Evolutionary conservation across 2,797 vertebrate species (phyloP), one percentile per base, ranked within the genome.

Genomic region (Aselliscus stoliczkanus): DNA sequence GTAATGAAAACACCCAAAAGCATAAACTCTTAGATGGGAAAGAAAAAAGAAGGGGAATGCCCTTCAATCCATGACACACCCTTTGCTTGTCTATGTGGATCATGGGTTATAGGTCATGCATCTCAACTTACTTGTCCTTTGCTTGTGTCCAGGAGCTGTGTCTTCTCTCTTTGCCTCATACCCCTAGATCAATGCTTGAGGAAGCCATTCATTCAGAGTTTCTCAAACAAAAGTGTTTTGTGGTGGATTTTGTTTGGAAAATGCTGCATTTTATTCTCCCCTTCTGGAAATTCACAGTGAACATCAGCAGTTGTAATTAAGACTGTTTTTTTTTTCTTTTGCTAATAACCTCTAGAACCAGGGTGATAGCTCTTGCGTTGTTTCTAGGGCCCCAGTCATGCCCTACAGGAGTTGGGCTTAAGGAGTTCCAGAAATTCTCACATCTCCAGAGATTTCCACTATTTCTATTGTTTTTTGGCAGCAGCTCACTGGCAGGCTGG

Each of bases 91-190:
- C 39, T 72, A 6, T 29, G 13, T 4, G 37, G 15, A 27, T 81
- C 54, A 0, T 4, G 37, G 15, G n/a, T 76, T n/a, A n/a, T n/a
- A n/a, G n/a, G n/a, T n/a, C 54, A 0, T 1, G 7, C 6, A 4
- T 70, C 37, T 13, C 0, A 0, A 17, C 31, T 60, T 21, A 23
- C 10, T 50, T 44, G 14, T 23, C 31, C 29, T 3, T 10, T n/a
- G 20, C 65, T 44, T 50, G n/a, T 6, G 44, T 29, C 90, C 1
- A 0, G 25, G 37, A 6, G 47, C 18, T 44, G 44, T 80, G 54
- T 25, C 54, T 84, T 47, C 85, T 75, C 39, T 5, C n/a, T 77
- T 42, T 37, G 73, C 42, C 27, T 82, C n/a, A 25, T 0, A 0
- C 25, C 27, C 4, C n/a, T 58, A 31, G 21, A n/a, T 52, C 50